Percentiles rank a stretch among this genome's conserved stretches.
These are phyloP conservation scores for Diplosoma virens DNA, from an alignment of 23 tunicate genomes.

Conservation along the genomic window DNA sequence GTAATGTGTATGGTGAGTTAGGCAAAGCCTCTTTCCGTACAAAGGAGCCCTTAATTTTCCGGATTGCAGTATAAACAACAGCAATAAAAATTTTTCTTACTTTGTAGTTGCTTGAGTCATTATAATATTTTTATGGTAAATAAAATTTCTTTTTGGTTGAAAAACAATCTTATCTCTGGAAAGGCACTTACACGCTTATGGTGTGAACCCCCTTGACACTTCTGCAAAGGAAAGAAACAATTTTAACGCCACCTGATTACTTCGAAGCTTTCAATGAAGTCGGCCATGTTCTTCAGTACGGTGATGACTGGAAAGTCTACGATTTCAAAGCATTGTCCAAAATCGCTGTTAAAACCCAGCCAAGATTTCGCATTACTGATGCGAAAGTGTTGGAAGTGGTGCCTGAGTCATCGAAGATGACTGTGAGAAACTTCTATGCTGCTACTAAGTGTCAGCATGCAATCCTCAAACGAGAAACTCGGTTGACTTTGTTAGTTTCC, in stretches of 20 bases:
- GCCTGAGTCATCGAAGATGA: conserved; percentile 7
- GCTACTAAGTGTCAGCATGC: background rate
- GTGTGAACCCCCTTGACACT: too few species aligned
- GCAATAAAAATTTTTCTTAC: too few species aligned
- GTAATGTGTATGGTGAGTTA: too few species aligned
- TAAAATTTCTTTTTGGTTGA: too few species aligned
- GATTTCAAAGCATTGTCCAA: conserved; percentile 2
- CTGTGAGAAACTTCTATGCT: conserved; percentile 8
- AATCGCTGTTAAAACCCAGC: background rate
- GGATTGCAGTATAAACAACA: too few species aligned
- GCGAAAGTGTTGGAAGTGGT: conserved; percentile 8
- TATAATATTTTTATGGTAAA: too few species aligned
- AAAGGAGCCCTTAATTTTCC: too few species aligned
- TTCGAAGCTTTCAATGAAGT: conserved; percentile 1
- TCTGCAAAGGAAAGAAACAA: background rate
- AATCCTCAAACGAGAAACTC: background rate
- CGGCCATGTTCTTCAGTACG: conserved; percentile 13
- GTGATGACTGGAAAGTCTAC: conserved; percentile 6
- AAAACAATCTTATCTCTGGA: too few species aligned
- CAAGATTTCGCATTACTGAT: conserved; percentile 1
- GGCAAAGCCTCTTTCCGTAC: too few species aligned
- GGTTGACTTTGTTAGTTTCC: background rate
- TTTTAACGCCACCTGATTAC: background rate
- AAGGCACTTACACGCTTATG: too few species aligned
- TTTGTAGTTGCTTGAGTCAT: too few species aligned